phyloP scores from a whole-genome alignment of 2,797 vertebrate genomes.

The Channa striata region DNA sequence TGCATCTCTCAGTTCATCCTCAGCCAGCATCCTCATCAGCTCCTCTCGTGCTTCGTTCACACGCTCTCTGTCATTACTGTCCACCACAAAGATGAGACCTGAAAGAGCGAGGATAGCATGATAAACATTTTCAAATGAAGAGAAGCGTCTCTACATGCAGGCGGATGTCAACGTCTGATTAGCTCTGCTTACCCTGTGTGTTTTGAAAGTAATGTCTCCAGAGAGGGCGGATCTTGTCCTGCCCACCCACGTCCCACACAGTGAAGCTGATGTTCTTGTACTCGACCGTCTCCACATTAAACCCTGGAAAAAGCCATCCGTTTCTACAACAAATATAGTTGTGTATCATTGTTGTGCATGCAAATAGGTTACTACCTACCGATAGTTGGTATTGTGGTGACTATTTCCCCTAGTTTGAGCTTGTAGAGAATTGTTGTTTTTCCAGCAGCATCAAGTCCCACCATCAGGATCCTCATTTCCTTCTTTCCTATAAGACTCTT shows the following conservation, averaged over 20 bases:
- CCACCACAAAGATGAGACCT: slow-evolving; percentile 98
- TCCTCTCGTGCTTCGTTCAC: slow-evolving; percentile 98
- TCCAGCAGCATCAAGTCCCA: slow-evolving; percentile 95
- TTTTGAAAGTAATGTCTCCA: slow-evolving; percentile 88
- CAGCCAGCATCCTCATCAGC: slow-evolving; percentile 97
- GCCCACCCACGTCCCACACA: slow-evolving; percentile 89
- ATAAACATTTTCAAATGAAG: background rate
- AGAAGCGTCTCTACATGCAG: background rate
- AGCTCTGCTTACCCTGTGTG: slow-evolving; percentile 80
- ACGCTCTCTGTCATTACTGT: slow-evolving; percentile 97
- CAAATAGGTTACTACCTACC: slow-evolving; percentile 79
- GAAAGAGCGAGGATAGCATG: background rate
- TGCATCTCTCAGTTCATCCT: slow-evolving; percentile 95
- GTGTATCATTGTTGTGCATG: background rate
- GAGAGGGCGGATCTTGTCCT: slow-evolving; percentile 86
- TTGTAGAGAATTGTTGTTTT: slow-evolving; percentile 99
- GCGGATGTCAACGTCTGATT: slow-evolving; percentile 10
- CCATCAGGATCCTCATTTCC: slow-evolving; percentile 99
- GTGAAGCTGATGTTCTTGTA: slow-evolving; percentile 90
- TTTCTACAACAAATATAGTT: background rate
- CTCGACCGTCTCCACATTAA: slow-evolving; percentile 88
- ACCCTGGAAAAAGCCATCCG: slow-evolving; percentile 70
- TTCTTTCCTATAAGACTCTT: slow-evolving; percentile 98
- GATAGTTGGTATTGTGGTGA: slow-evolving; percentile 97
- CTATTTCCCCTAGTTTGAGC: slow-evolving; percentile 96